Evolutionary conservation across 2,888 invertebrate genomes (phyloP), one percentile per base, ranked within the genome.

Genomic region (Apomyelois bistriatella): DNA sequence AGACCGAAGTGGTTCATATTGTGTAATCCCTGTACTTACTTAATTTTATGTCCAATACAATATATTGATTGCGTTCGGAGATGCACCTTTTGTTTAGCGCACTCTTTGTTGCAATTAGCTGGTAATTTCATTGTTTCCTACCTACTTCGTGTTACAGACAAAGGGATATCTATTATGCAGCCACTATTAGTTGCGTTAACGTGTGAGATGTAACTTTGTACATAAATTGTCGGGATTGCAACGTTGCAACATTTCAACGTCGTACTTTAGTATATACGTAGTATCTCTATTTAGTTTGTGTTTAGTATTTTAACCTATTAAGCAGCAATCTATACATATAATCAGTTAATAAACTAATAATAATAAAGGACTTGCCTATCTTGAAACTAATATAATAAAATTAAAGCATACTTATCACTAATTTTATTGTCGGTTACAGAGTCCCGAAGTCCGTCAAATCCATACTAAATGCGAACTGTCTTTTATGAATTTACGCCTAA

Each of bases 31-130:
- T 46, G 46, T 30, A 32, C 46, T 30, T 8, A 30, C 32, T 13
- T 1, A 32, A 46, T 64, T 62, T 59, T 59, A 59, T 65, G 57
- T 54, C 55, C 59, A 63, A 61, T 57, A 68, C 75, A 71, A 66
- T 64, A 58, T 58, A 68, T 63, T 59, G 60, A 69, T 69, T 67
- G 62, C 58, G 47, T 56, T 57, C 59, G 48, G 50, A 67, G 61
- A 71, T 66, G 57, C 65, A 66, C 64, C 72, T 71, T 79, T 79
- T 79, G 79, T 78, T 69, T 62, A 60, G 52, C 54, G 53, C 22
- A 22, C 61, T 62, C 65, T 68, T 72, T 70, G 68, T 67, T 65
- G 63, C 60, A 76, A 76, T 74, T 74, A 75, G 58, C 65, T 60
- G 59, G 60, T 62, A 59, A 65, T 65, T 65, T 53, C 58, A 56